A percentile compares a stretch with the other conserved stretches of the same genome.
Conservation (phyloP, 2,888 invertebrate species). For the Embidobia sp. region DNA sequence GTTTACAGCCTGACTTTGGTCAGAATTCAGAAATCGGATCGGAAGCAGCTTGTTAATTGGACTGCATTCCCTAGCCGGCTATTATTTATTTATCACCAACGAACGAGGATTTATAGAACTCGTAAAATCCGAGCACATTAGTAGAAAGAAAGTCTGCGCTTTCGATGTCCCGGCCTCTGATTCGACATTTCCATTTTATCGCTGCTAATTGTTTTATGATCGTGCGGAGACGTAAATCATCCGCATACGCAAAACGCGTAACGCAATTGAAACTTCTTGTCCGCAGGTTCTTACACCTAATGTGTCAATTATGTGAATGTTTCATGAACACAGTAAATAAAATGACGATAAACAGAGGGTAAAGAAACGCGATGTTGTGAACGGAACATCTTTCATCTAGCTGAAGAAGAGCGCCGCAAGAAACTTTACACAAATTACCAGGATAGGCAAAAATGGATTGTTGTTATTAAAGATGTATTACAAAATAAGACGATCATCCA, state of each 20-base stretch:
- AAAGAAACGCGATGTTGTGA: slow-evolving; percentile 8
- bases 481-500: no score
- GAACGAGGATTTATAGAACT: slow-evolving; percentile 35
- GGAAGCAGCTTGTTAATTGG: slow-evolving; percentile 32
- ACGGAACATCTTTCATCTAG: background rate
- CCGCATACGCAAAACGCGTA: slow-evolving; percentile 58
- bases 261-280: slow-evolving; percentile 63
- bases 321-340: slow-evolving; percentile 46
- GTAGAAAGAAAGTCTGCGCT: slow-evolving; percentile 28
- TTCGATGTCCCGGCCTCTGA: slow-evolving; percentile 24
- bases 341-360: slow-evolving; percentile 2
- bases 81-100: slow-evolving; percentile 51
- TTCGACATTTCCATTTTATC: slow-evolving; percentile 55
- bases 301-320: slow-evolving; percentile 58
- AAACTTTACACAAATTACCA: no score
- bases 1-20: slow-evolving; percentile 7
- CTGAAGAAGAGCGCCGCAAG: no score
- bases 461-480: no score
- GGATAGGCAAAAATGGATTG: no score
- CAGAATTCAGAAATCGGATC: slow-evolving; percentile 20
- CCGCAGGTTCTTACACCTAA: slow-evolving; percentile 46
- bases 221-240: slow-evolving; percentile 48
- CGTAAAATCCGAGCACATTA: slow-evolving; percentile 37
- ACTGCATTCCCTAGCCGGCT: slow-evolving; percentile 36
- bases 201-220: slow-evolving; percentile 57